phyloP scores from a whole-genome alignment of 2,888 invertebrate genomes.

The Frankliniella fusca region DNA sequence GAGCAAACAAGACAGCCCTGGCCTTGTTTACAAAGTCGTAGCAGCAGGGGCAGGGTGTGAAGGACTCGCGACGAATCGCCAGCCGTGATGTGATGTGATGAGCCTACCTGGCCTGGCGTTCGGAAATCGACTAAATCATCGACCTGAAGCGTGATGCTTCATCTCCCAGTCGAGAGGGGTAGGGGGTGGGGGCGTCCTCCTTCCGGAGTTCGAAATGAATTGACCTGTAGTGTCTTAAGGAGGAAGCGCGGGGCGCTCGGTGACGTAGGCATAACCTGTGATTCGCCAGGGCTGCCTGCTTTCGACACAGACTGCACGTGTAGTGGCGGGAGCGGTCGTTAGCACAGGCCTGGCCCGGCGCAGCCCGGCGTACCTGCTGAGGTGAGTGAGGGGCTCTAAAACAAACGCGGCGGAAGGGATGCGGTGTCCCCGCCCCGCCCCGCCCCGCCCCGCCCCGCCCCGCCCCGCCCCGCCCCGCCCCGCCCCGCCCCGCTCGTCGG shows the following conservation, averaged over 20 bases:
- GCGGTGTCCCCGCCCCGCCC: neutral
- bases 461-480: neutral
- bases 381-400: neutral
- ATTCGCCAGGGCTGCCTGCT: neutral
- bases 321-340: neutral
- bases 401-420: neutral
- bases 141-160: too few relatives aligned
- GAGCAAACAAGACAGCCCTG: too few relatives aligned
- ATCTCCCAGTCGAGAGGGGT: too few relatives aligned
- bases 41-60: too few relatives aligned
- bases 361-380: neutral
- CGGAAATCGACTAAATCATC: too few relatives aligned
- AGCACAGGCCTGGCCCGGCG: too few relatives aligned
- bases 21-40: too few relatives aligned
- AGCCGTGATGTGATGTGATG: too few relatives aligned
- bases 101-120: too few relatives aligned
- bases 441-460: neutral
- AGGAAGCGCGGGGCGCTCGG: neutral
- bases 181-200: too few relatives aligned
- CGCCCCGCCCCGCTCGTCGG: neutral
- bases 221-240: conserved; percentile 6
- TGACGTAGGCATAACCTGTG: conserved; percentile 1
- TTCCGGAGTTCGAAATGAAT: neutral
- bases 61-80: too few relatives aligned
- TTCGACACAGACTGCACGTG: conserved; percentile 18